Base-by-base conservation (phyloP, 2,888 invertebrate genomes). In the Phengaris alcon region DNA sequence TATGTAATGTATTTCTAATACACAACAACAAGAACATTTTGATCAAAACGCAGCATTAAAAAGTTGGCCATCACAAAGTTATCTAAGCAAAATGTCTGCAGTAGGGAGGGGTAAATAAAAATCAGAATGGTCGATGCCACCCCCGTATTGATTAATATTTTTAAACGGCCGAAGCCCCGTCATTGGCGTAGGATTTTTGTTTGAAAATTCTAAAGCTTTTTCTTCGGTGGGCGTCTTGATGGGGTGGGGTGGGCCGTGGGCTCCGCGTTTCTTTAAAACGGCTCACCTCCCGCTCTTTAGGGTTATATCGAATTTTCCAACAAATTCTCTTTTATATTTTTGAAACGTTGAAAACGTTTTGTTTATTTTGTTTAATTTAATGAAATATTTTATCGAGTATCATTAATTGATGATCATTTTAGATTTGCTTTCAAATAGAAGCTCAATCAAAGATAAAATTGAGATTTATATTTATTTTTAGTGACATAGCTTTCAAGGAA, bases 101-200 rank as follows among this genome's bases (percentile, higher is more conserved):
- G 0, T 35, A 12, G 48, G 70, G 55, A 54, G 69, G 55, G 48
- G 74, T 75, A 68, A 59, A 59, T 70, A 75, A 74, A 73, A 68
- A 59, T 57, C 12, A 48, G 51, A 35, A 44, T 59, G 74, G 64
- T 74, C 74, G 75, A 74, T 68, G 74, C 78, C 78, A 75, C 76
- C 80, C 77, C 75, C 79, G 75, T 78, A 90, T 90, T 84, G 90
- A 91, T 91, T 87, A 82, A 51, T 82, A 86, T 89, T 90, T 91
- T 90, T 88, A 86, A 84, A 84, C 83, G 78, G 77, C 75, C 12
- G 69, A 75, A 69, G 77, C 82, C 79, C 81, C 83, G 84, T 85
- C 84, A 89, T 90, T 91, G 91, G 91, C 82, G 82, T 86, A 82
- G 80, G 80, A 82, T 90, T 91, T 91, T 92, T 92, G 91, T 92